Base-by-base conservation (phyloP, 1,140 invertebrate species). In the Diuraphis noxia region DNA sequence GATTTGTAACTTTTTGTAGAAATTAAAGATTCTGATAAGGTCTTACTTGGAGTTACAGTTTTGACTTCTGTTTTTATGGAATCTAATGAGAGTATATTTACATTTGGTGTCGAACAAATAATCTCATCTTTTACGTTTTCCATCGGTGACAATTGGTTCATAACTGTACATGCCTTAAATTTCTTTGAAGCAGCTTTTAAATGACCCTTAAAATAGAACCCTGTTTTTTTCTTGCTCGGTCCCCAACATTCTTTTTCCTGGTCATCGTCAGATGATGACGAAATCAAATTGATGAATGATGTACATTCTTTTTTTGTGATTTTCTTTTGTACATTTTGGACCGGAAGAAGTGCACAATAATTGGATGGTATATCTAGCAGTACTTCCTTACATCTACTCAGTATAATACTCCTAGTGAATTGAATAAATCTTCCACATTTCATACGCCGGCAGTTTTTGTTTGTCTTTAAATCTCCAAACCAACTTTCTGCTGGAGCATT, bases 351-450 rank as follows among this genome's bases (percentile, higher is more conserved):
- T 43, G 81, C 81, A 30, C 81, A 84, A n/a, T 84, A 43, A 84
- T 84, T 84, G 0, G 6, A 84, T 7, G 81, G 81, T 43, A 84
- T 84, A 43, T 84, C 81, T 43, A 84, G 9, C 1, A 84, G 81
- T 43, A 43, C 81, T 84, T 84, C 25, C n/a, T 84, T 84, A 41
- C 40, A 40, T 84, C 23, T 84, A 43, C 38, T 84, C 40, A 84
- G 2, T 30, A 84, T 84, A 10, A 84, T 84, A 13, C 30, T n/a
- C 43, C 81, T 84, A 13, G 81, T 43, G 5, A 43, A 23, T 41
- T 82, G 19, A 40, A 82, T 38, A 82, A 82, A 82, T 82, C 79
- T 40, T 23, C 79, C 79, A 82, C 72, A 82, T 82, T 82, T 82
- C 38, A 82, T 40, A 7, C 38, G 79, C 19, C 6, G 19, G 40